phyloP scores from a whole-genome alignment of 2,797 vertebrate genomes.

The Pangasius krempfi region DNA sequence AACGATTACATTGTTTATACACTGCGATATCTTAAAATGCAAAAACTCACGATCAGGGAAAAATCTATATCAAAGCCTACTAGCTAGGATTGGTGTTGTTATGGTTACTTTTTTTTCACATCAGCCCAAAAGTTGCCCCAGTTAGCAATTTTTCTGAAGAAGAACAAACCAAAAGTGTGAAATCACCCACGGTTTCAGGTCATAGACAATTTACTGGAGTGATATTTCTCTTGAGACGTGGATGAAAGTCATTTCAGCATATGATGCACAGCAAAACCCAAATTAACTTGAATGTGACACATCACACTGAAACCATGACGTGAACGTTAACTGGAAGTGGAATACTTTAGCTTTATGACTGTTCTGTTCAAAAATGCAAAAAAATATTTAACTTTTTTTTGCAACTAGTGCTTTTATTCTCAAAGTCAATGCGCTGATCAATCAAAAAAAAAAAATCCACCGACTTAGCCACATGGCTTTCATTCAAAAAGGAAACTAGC shows the following conservation, averaged over 20 bases:
- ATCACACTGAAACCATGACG: neutral
- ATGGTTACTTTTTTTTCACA: neutral
- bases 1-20: neutral
- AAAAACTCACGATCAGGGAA: neutral
- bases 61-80: neutral
- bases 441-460: neutral
- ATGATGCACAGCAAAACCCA: neutral
- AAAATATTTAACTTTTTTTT: neutral
- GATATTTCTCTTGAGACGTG: neutral
- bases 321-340: neutral
- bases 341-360: neutral
- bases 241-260: neutral
- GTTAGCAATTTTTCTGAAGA: neutral
- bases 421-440: neutral
- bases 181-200: neutral
- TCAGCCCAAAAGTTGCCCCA: neutral
- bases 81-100: neutral
- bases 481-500: conserved; percentile 33
- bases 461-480: neutral
- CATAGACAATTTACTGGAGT: neutral
- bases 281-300: neutral
- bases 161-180: neutral
- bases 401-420: neutral
- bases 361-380: neutral
- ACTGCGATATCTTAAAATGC: neutral